phyloP scores from a whole-genome alignment of 2,113 vertebrate genomes.

The Dicrurus megarhynchus region DNA sequence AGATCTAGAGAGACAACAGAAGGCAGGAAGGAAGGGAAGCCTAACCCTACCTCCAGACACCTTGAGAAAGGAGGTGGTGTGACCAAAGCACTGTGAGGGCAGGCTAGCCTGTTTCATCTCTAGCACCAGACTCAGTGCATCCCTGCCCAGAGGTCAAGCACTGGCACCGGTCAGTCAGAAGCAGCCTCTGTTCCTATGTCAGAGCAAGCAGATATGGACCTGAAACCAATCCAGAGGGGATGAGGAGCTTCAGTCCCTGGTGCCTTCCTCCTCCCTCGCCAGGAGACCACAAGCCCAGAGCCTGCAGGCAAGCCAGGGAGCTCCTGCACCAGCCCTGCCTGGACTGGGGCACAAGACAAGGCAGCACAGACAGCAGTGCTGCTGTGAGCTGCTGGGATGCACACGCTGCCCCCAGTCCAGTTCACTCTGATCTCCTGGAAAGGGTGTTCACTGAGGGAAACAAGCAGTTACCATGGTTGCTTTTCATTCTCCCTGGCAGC shows the following conservation, averaged over 20 bases:
- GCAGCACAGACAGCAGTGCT: not conserved
- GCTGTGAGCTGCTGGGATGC: not conserved
- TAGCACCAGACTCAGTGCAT: not conserved
- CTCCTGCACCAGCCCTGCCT: not conserved
- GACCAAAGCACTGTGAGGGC: not conserved
- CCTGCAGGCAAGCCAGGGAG: not conserved
- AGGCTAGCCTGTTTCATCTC: not conserved
- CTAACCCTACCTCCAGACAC: not conserved
- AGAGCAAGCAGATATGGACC: not conserved
- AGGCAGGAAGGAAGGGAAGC: not conserved
- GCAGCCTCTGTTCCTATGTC: not conserved
- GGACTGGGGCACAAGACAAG: fast-evolving
- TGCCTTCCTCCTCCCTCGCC: not conserved
- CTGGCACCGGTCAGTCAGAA: not conserved
- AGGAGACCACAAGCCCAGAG: not conserved
- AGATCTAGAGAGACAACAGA: not conserved
- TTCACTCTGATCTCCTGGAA: not conserved
- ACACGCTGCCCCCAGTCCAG: not conserved
- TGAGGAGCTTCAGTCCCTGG: not conserved
- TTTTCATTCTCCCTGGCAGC: not conserved
- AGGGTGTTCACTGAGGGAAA: not conserved
- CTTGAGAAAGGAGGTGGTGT: not conserved
- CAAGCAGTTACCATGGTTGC: constrained; percentile 18
- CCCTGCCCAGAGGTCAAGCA: not conserved
- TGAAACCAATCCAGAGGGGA: not conserved